Evolutionary conservation across 2,888 invertebrate genomes (phyloP).

Genomic region (Nysson spinosus): DNA sequence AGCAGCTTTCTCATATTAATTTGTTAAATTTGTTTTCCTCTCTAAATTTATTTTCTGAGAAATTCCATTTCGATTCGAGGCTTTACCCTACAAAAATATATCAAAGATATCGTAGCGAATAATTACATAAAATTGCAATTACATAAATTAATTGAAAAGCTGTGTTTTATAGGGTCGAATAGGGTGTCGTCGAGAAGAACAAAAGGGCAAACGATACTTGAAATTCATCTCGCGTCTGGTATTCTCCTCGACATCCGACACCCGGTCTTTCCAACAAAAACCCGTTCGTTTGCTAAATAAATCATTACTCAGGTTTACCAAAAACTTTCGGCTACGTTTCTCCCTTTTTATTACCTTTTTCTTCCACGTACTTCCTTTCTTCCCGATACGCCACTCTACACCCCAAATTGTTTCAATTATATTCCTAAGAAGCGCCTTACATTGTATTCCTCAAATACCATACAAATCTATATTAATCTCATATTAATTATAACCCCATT

Average conservation of each 20-base stretch:
- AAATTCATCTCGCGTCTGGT: conserved; percentile 47
- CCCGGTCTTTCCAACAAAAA: conserved; percentile 53
- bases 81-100: too few relatives aligned
- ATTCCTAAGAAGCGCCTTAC: not conserved
- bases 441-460: not conserved
- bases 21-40: too few relatives aligned
- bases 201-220: conserved; percentile 39
- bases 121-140: too few relatives aligned
- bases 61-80: too few relatives aligned
- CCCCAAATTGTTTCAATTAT: not conserved
- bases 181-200: conserved; percentile 7
- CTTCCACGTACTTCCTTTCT: conserved; percentile 4
- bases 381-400: not conserved
- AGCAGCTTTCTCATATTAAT: too few relatives aligned
- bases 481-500: too few relatives aligned
- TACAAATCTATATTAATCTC: too few relatives aligned
- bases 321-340: conserved; percentile 25
- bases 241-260: conserved; percentile 42
- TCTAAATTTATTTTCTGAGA: too few relatives aligned
- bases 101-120: too few relatives aligned
- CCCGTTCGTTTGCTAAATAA: conserved; percentile 45
- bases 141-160: too few relatives aligned
- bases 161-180: too few relatives aligned
- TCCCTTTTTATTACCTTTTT: not conserved
- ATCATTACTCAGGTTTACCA: conserved; percentile 38